Evolutionary conservation across 1,140 invertebrate species (phyloP).

Genomic region (Steinernema feltiae): DNA sequence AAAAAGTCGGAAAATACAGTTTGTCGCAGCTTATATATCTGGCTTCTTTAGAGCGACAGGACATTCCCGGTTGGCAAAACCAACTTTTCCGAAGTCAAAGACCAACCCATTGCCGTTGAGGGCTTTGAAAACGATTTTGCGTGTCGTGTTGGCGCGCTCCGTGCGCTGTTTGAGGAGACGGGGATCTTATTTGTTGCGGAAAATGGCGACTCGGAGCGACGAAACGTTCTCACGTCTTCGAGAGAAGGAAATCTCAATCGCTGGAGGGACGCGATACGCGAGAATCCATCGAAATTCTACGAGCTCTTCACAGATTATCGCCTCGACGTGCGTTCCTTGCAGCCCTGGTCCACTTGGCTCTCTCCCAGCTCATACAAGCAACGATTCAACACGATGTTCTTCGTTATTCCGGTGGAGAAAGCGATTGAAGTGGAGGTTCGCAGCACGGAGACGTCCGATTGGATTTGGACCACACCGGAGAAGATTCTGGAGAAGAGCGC

Average conservation of each 20-base stretch:
- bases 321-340: neutral
- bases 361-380: conserved; percentile 16
- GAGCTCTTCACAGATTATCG: conserved; percentile 23
- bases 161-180: conserved; percentile 34
- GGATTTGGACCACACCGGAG: conserved; percentile 20
- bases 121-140: neutral
- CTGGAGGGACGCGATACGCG: neutral
- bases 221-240: conserved; percentile 16
- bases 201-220: conserved; percentile 11
- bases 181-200: conserved; percentile 19
- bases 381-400: conserved; percentile 9
- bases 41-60: neutral
- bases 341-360: conserved; percentile 24
- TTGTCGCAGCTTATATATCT: too few species aligned
- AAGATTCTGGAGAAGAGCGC: neutral
- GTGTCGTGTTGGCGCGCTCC: neutral
- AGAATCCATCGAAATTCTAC: conserved; percentile 5
- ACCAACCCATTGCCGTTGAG: neutral
- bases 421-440: conserved; percentile 28
- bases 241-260: conserved; percentile 12
- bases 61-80: neutral
- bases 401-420: neutral
- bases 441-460: conserved; percentile 29
- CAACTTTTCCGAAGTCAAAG: neutral
- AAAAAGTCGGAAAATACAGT: conserved; percentile 20